phyloP scores from a whole-genome alignment of 1,140 invertebrate genomes.

The Atta cephalotes region DNA sequence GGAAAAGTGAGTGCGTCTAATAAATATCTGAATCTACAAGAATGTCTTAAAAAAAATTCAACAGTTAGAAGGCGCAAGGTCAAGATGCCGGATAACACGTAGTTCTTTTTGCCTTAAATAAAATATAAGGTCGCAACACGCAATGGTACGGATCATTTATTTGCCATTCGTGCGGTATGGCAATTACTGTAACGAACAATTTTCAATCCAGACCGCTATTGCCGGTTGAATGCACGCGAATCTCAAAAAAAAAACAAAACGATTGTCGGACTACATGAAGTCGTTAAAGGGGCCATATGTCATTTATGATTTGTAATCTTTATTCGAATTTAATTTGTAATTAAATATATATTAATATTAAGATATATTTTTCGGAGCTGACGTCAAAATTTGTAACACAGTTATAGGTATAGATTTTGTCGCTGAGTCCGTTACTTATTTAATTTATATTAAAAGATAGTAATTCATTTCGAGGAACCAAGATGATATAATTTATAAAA shows the following conservation, averaged over 20 bases:
- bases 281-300: neutral
- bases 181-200: constrained; percentile 41
- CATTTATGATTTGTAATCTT: neutral
- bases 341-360: neutral
- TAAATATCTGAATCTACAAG: constrained; percentile 53
- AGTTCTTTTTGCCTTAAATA: constrained; percentile 53
- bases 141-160: constrained; percentile 57
- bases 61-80: neutral
- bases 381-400: too few relatives aligned
- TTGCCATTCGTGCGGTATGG: constrained; percentile 31
- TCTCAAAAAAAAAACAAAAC: neutral
- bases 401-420: too few relatives aligned
- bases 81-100: constrained; percentile 1
- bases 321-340: neutral
- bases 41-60: constrained; percentile 43
- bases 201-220: neutral
- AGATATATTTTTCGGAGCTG: neutral
- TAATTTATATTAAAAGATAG: too few relatives aligned
- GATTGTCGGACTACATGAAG: neutral
- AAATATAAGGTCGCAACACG: constrained; percentile 56
- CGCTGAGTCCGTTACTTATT: too few relatives aligned
- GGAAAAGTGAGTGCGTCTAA: constrained; percentile 19
- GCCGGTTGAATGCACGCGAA: constrained; percentile 19
- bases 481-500: too few relatives aligned
- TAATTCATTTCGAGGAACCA: too few relatives aligned